A percentile compares a stretch with the other conserved stretches of the same genome.
Evolutionary conservation across 2,797 vertebrate species (phyloP).

Genomic region (Anguilla anguilla): DNA sequence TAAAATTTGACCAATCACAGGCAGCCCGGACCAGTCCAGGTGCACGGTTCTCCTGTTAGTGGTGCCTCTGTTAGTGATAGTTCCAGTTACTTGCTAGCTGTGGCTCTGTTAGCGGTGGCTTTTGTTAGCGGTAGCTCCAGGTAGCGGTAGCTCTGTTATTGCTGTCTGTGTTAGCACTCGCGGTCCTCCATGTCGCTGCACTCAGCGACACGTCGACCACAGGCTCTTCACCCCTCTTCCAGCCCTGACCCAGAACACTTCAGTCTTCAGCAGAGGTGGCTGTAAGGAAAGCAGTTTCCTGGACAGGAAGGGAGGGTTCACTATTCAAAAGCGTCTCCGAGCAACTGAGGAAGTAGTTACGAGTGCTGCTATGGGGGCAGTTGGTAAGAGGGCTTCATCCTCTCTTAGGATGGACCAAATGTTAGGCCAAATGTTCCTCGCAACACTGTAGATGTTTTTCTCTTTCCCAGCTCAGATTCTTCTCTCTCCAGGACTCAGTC

Average conservation of each 20-base stretch:
- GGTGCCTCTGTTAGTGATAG: background rate
- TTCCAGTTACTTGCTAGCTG: background rate
- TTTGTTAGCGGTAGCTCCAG: background rate
- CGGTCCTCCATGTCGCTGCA: background rate
- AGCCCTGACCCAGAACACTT: constrained; percentile 28
- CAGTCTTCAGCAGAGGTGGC: background rate
- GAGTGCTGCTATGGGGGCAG: constrained; percentile 46
- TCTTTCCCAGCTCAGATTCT: background rate
- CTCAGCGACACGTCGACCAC: background rate
- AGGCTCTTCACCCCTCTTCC: background rate
- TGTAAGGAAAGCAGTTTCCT: constrained; percentile 34
- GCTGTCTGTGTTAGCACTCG: background rate
- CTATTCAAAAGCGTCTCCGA: constrained; percentile 25
- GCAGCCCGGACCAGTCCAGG: background rate
- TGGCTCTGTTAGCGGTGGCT: background rate
- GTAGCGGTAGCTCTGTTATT: background rate
- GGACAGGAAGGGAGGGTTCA: constrained; percentile 54
- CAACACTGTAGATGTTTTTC: background rate
- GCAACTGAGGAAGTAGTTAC: constrained; percentile 45
- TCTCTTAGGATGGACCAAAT: background rate
- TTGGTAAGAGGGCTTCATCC: constrained; percentile 31
- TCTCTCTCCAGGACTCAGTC: background rate
- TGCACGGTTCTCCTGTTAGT: background rate
- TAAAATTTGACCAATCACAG: background rate
- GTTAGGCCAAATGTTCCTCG: background rate